Conservation (phyloP, 1,140 invertebrate species). For the Lutraria rhynchaena region DNA sequence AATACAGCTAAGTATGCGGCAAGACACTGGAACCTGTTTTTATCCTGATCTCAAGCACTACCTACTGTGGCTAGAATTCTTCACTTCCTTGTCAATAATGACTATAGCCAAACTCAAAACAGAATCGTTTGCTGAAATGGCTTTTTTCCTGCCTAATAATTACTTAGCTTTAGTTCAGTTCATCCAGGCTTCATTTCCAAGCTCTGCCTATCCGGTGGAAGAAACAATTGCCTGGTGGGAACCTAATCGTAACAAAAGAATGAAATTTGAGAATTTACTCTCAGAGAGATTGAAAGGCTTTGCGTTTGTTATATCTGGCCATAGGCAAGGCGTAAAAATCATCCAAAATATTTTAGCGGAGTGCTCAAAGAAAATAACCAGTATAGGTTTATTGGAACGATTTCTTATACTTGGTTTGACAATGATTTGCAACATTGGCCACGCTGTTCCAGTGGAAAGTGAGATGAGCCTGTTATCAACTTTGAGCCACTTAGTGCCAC, state of each 20-base stretch:
- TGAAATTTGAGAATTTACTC: background rate
- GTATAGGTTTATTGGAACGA: slow-evolving; percentile 64
- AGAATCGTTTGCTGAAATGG: slow-evolving; percentile 29
- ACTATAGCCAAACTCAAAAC: slow-evolving; percentile 62
- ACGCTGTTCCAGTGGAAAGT: slow-evolving; percentile 46
- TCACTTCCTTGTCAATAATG: slow-evolving; percentile 60
- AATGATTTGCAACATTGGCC: slow-evolving; percentile 67
- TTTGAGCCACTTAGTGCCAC: slow-evolving; percentile 52
- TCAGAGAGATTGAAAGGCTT: slow-evolving; percentile 40
- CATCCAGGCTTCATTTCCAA: slow-evolving; percentile 58
- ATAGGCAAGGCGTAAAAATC: slow-evolving; percentile 32
- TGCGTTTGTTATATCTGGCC: slow-evolving; percentile 36
- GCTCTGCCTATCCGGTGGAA: slow-evolving; percentile 45
- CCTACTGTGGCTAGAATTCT: slow-evolving; percentile 71
- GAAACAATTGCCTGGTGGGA: slow-evolving; percentile 52
- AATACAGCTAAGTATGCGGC: slow-evolving; percentile 48
- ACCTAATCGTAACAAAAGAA: slow-evolving; percentile 15
- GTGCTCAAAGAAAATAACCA: slow-evolving; percentile 3
- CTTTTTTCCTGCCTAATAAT: slow-evolving; percentile 62
- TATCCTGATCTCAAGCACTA: slow-evolving; percentile 63
- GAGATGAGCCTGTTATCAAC: slow-evolving; percentile 59
- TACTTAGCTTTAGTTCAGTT: slow-evolving; percentile 62
- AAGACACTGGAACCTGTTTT: slow-evolving; percentile 31
- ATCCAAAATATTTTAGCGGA: slow-evolving; percentile 21
- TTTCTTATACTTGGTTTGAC: slow-evolving; percentile 63